A percentile compares a stretch with the other conserved stretches of the same genome.
Evolutionary conservation across 2,113 vertebrate species (phyloP).

Genomic region (Origma solitaria): DNA sequence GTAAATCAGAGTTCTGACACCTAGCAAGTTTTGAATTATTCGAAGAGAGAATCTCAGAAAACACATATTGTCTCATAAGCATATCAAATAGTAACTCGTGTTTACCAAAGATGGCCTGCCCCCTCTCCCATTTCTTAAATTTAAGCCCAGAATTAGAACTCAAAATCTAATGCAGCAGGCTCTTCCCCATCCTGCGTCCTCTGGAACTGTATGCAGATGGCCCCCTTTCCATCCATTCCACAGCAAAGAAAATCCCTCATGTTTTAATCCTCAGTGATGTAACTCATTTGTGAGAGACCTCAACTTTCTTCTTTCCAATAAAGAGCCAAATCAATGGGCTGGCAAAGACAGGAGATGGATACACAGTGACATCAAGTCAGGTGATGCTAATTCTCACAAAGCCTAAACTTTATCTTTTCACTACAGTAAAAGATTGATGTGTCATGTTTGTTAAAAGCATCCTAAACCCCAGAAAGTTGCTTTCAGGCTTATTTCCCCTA

Average conservation of each 20-base stretch:
- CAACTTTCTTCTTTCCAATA: neutral
- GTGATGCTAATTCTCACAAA: neutral
- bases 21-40: neutral
- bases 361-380: neutral
- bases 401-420: neutral
- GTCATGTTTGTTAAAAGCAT: neutral
- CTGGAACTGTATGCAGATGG: neutral
- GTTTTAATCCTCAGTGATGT: neutral
- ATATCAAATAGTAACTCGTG: neutral
- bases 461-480: neutral
- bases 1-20: neutral
- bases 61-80: fast-evolving
- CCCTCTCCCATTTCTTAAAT: neutral
- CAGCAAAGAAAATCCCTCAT: neutral
- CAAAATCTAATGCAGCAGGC: neutral
- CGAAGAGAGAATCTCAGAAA: neutral
- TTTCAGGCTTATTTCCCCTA: neutral
- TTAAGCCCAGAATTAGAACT: neutral
- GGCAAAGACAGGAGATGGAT: neutral
- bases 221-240: neutral
- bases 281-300: neutral
- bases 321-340: neutral
- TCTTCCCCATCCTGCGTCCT: neutral
- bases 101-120: neutral
- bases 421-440: neutral